These are phyloP conservation scores for Dolichomitus sp. DNA, from an alignment of 2,888 invertebrate species.

Conservation along the genomic window DNA sequence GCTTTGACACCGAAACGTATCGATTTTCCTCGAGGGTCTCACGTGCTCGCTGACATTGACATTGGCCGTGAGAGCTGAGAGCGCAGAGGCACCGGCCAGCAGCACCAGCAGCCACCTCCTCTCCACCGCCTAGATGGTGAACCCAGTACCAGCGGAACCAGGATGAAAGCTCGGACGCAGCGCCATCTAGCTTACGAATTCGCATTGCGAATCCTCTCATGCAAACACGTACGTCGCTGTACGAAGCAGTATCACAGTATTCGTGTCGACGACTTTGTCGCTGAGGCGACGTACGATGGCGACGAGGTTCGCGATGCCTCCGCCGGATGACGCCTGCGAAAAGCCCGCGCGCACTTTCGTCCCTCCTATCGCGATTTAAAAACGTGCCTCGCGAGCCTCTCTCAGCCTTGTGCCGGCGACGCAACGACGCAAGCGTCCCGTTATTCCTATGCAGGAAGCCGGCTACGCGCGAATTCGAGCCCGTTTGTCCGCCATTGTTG, in stretches of 20 bases:
- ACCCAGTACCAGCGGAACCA: slow-evolving; percentile 51
- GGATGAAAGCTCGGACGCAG: slow-evolving; percentile 40
- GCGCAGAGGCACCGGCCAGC: slow-evolving; percentile 36
- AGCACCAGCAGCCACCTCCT: slow-evolving; percentile 48
- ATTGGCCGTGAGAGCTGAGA: slow-evolving; percentile 79
- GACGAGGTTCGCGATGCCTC: slow-evolving; percentile 72
- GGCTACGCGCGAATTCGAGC: slow-evolving; percentile 56
- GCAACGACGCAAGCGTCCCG: slow-evolving; percentile 31
- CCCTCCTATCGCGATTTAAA: slow-evolving; percentile 13
- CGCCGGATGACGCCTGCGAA: slow-evolving; percentile 77
- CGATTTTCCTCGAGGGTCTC: slow-evolving; percentile 83
- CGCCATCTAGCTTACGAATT: slow-evolving; percentile 68
- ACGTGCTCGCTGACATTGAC: slow-evolving; percentile 86
- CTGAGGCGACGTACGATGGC: slow-evolving; percentile 72
- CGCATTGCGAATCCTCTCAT: slow-evolving; percentile 25
- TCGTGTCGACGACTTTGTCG: slow-evolving; percentile 24
- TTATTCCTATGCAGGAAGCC: slow-evolving; percentile 45
- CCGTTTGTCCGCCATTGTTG: slow-evolving; percentile 59
- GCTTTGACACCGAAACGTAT: slow-evolving; percentile 81
- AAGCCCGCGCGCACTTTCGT: slow-evolving; percentile 24
- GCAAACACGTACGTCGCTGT: background rate
- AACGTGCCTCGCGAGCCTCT: background rate
- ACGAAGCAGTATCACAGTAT: slow-evolving; percentile 1
- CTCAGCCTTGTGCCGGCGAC: slow-evolving; percentile 10
- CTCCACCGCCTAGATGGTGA: slow-evolving; percentile 37